Base-by-base conservation (phyloP, 2,888 invertebrate species). In the Drosophila demipolita region DNA sequence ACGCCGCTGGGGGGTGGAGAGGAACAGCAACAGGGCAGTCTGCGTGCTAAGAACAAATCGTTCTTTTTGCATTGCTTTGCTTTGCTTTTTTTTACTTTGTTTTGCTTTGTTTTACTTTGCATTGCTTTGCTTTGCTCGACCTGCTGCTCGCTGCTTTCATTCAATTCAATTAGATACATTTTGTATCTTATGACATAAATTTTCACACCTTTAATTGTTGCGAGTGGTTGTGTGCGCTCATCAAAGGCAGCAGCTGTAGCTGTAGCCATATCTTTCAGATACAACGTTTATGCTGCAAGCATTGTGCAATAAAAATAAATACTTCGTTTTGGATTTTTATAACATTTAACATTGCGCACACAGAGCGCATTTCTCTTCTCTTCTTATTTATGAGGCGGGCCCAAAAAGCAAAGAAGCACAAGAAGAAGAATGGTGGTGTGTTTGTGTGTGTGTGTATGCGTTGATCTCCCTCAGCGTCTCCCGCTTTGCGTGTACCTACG, bases 121-220 rank as follows among this genome's bases (percentile, higher is more conserved):
- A 6, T n/a, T n/a, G 12, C 6, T 1, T 42, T 20, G n/a, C 40
- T 11, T n/a, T 42, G 20, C 45, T 45, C 20, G 15, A 45, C 45
- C 17, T 9, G 53, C 15, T 11, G 36, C 15, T 4, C 55, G 75
- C 72, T 66, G 84, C 74, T 78, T 75, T 82, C 87, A 80, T 75
- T 83, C 89, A 90, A 82, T 84, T 84, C 90, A 88, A 88, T 88
- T 88, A 90, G 90, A 90, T 90, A 89, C 90, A 90, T 88, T 88
- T 90, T 88, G 87, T 88, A 88, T 89, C 90, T 90, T 87, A 87
- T 89, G 89, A 88, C 90, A 89, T 76, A 84, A 77, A 80, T 89
- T 90, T 88, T 88, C 89, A 87, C 87, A 88, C 87, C 89, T 90
- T 78, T 68, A 60, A 74, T 76, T 69, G 72, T 72, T 57, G 67